Percentiles rank a stretch among this genome's conserved stretches.
These are phyloP conservation scores for Eclectus roratus DNA, from an alignment of 2,113 vertebrate genomes.

Conservation along the genomic window DNA sequence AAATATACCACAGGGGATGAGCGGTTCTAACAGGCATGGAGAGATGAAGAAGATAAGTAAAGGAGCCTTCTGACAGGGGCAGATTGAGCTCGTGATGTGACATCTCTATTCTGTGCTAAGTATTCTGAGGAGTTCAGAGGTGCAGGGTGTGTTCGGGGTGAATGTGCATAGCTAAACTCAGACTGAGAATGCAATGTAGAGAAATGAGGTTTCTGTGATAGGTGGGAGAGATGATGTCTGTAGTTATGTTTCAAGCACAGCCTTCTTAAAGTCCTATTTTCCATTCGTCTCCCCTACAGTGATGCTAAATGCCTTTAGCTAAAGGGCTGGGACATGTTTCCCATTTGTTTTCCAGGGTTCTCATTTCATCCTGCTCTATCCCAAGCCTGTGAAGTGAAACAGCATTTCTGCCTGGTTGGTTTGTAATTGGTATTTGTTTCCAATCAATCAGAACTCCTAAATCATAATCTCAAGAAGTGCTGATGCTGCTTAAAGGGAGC, in stretches of 20 bases:
- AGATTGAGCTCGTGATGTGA: background rate
- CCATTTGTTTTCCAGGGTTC: background rate
- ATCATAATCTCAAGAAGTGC: background rate
- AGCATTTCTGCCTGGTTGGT: background rate
- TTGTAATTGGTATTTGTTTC: conserved; percentile 1
- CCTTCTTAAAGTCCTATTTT: background rate
- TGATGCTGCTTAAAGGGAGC: background rate
- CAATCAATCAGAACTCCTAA: background rate
- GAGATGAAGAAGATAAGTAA: background rate
- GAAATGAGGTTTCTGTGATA: background rate
- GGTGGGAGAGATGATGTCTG: background rate
- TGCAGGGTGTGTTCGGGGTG: background rate
- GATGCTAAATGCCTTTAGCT: background rate
- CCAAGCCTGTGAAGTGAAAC: background rate
- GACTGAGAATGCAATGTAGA: background rate
- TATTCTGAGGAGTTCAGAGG: background rate
- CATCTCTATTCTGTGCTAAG: background rate
- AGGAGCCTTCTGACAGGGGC: background rate
- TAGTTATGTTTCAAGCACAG: background rate
- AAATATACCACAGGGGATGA: background rate
- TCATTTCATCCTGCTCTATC: background rate
- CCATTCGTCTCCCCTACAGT: background rate
- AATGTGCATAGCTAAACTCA: background rate
- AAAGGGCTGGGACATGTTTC: background rate
- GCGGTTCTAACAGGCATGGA: background rate